Conservation (phyloP, 2,888 invertebrate genomes). For the Nezara viridula region DNA sequence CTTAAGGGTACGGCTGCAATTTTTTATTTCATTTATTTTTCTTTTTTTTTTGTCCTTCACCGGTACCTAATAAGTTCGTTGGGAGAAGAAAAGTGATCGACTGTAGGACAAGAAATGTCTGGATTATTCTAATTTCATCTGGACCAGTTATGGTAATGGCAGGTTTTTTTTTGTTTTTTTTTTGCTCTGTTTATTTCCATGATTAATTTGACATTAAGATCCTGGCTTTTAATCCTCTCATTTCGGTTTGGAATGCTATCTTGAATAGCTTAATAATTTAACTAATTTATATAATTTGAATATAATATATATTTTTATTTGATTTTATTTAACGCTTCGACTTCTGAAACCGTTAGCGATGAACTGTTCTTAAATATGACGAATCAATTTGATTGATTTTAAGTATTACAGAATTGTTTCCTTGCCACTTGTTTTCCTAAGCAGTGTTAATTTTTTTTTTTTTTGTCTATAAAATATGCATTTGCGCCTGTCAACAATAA, state of each 20-base stretch:
- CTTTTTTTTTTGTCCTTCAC: background rate
- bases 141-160: slow-evolving; percentile 1
- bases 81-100: slow-evolving; percentile 4
- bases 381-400: too few species aligned
- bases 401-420: too few species aligned
- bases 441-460: too few species aligned
- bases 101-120: background rate
- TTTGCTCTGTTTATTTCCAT: background rate
- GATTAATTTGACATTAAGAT: background rate
- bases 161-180: background rate
- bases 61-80: background rate
- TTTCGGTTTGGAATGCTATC: background rate
- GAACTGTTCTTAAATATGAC: too few species aligned
- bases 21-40: background rate
- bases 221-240: background rate
- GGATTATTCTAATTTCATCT: background rate
- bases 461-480: too few species aligned
- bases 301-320: too few species aligned
- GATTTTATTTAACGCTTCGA: too few species aligned
- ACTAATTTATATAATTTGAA: too few species aligned
- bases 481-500: too few species aligned
- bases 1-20: background rate
- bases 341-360: too few species aligned
- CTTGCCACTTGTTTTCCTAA: too few species aligned
- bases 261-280: background rate